Base-by-base conservation (phyloP, 2,797 vertebrate species). In the Prionace glauca region DNA sequence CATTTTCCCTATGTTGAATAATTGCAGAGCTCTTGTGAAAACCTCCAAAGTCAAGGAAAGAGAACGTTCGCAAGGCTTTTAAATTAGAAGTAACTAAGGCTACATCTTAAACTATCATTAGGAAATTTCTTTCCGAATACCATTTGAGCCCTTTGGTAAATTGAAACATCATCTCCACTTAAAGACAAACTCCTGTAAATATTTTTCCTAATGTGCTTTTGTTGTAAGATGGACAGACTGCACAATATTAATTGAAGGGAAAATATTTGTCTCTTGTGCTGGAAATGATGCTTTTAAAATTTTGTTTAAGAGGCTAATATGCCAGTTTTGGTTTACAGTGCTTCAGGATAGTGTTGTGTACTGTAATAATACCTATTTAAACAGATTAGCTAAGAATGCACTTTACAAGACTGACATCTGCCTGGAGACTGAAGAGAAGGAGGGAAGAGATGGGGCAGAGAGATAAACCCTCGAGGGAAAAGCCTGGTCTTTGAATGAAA, bases 101-200 rank as follows among this genome's bases (percentile, higher is more conserved):
- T 32, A 4, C 45, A 72, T 74, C 93, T 94, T 94, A 41, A 32
- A 29, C 26, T 32, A 20, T 32, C 24, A 94, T 74, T 56, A 56
- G 93, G 50, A 56, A 60, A 95, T 95, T 60, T 32, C 41, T 72
- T 60, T 95, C 93, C 67, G 32, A 65, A 77, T 95, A 14, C 29
- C 11, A 69, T 95, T 72, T 56, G 56, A 95, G 50, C 71, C 18
- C 93, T 12, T 56, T n/a, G 45, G n/a, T 41, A 74, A 95, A 50
- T 26, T 98, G 99, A 98, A 99, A 99, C 97, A 97, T 79, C 97
- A 99, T 97, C 98, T 97, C 97, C 98, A 98, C 97, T 98, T 99
- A 98, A 98, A 99, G 98, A 97, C 96, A 96, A 97, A 98, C 16
- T 98, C 98, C 98, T 98, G 99, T 99, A 99, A 99, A 99, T 99